phyloP scores from a whole-genome alignment of 2,797 vertebrate species.

The Ceryle rudis region DNA sequence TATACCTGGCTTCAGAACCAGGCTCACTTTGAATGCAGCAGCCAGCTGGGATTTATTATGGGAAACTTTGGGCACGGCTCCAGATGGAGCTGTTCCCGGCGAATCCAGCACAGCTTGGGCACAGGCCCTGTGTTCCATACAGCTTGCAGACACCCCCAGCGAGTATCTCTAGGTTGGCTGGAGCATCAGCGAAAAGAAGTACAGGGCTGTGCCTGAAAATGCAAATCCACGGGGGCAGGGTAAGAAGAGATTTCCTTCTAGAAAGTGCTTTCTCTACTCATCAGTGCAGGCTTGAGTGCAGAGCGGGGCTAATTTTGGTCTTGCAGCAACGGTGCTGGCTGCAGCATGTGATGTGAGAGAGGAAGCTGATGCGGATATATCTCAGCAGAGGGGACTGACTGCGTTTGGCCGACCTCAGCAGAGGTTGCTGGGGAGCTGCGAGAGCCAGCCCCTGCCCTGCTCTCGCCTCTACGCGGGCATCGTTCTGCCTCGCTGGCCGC shows the following conservation, averaged over 20 bases:
- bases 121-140: neutral
- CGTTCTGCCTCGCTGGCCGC: neutral
- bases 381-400: neutral
- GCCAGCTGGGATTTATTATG: constrained; percentile 20
- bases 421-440: neutral
- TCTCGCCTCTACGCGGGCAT: neutral
- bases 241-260: neutral
- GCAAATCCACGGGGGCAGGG: neutral
- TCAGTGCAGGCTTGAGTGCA: neutral
- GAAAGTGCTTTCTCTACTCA: neutral
- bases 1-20: neutral
- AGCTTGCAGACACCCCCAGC: neutral
- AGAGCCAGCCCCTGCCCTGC: neutral
- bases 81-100: neutral
- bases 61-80: neutral
- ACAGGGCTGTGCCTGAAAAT: neutral
- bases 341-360: neutral
- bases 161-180: neutral
- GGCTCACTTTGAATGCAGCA: neutral
- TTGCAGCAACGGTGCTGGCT: neutral
- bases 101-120: neutral
- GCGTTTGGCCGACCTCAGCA: too few species aligned
- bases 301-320: neutral
- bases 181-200: neutral
- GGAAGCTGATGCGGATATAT: neutral